Conservation (phyloP, 2,797 vertebrate species). For the Manis crassicaudata region DNA sequence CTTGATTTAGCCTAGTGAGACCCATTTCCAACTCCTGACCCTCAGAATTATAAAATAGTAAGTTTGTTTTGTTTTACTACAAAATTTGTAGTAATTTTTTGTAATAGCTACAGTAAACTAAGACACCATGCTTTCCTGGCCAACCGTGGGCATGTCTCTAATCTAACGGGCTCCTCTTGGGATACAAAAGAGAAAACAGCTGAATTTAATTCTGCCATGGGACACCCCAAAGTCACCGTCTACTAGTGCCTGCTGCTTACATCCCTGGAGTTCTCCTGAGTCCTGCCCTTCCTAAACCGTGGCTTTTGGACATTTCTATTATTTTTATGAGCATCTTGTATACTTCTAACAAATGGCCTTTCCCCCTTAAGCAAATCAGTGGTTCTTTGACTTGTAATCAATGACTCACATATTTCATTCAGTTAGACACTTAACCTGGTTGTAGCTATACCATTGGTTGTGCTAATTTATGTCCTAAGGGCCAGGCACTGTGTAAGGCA, state of each 20-base stretch:
- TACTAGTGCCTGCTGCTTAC: not conserved
- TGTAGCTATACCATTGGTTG: not conserved
- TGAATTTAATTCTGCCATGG: not conserved
- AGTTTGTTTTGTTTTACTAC: not conserved
- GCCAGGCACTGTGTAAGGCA: not conserved
- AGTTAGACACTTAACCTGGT: not conserved
- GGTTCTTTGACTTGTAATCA: not conserved
- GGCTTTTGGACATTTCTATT: not conserved
- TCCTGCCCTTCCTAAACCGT: not conserved
- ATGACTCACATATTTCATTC: not conserved
- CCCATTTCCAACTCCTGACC: not conserved
- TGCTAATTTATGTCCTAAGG: not conserved
- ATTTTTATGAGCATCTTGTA: not conserved
- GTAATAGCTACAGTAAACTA: not conserved
- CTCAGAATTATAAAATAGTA: not conserved
- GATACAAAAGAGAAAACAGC: not conserved
- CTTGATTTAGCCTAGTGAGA: not conserved
- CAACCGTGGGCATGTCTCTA: not conserved
- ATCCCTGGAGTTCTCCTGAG: not conserved
- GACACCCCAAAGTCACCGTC: too few species aligned
- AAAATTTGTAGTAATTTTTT: not conserved
- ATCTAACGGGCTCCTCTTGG: not conserved
- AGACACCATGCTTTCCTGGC: not conserved
- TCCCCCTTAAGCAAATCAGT: not conserved
- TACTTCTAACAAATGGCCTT: not conserved